phyloP scores from a whole-genome alignment of 2,797 vertebrate genomes.

The Cheirogaleus major region DNA sequence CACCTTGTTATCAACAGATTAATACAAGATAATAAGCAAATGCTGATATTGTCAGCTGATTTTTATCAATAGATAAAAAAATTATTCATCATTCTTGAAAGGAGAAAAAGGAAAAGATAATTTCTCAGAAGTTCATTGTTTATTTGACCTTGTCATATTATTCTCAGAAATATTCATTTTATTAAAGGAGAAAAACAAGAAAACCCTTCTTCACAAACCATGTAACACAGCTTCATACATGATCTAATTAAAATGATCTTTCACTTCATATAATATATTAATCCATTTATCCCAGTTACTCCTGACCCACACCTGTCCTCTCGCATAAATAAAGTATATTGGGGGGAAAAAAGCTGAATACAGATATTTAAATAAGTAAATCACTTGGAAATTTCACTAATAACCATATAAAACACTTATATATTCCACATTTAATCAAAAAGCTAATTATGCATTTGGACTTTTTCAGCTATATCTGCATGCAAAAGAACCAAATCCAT shows the following conservation, averaged over 20 bases:
- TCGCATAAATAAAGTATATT: neutral
- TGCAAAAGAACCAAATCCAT: neutral
- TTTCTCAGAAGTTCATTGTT: constrained; percentile 3
- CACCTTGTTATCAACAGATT: constrained; percentile 81
- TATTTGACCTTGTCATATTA: neutral
- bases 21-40: constrained; percentile 84
- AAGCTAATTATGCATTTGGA: neutral
- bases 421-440: neutral
- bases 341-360: neutral
- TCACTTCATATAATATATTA: neutral
- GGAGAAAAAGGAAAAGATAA: neutral
- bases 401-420: neutral
- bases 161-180: constrained; percentile 43
- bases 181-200: neutral
- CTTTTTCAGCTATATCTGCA: neutral
- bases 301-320: neutral
- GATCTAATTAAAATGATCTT: neutral
- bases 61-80: constrained; percentile 78
- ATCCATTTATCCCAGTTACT: neutral
- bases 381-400: neutral
- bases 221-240: neutral
- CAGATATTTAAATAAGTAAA: neutral
- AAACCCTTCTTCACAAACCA: constrained; percentile 10
- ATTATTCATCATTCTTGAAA: constrained; percentile 21
- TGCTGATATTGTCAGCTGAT: constrained; percentile 75